Evolutionary conservation across 2,888 invertebrate species (phyloP).

Genomic region (Strigamia transsilvanica): DNA sequence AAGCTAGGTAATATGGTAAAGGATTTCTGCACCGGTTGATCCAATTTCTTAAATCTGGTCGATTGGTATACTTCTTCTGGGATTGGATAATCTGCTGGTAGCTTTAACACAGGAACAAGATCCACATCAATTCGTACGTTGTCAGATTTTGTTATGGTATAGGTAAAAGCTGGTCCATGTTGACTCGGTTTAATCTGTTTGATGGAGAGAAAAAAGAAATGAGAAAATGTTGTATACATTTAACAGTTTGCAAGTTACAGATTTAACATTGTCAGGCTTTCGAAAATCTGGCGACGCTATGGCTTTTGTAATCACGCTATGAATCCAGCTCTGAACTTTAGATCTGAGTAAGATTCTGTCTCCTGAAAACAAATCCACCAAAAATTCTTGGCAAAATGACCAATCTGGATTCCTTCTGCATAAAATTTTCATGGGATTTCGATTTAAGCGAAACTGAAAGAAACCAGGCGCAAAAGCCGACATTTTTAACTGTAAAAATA

Average conservation of each 20-base stretch:
- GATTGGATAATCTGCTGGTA: neutral
- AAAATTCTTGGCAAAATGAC: no score
- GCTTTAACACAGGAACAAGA: neutral
- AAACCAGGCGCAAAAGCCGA: neutral
- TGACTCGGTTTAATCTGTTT: neutral
- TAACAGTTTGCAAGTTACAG: no score
- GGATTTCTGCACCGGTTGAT: neutral
- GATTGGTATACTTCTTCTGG: neutral
- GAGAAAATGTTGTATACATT: no score
- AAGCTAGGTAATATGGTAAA: no score
- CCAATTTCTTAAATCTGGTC: neutral
- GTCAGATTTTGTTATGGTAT: neutral
- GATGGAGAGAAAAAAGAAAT: no score
- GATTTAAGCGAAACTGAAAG: neutral
- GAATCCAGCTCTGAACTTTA: neutral
- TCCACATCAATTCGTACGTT: neutral
- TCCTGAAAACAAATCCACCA: neutral
- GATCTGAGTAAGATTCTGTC: neutral
- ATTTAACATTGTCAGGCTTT: neutral
- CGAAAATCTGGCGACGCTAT: neutral
- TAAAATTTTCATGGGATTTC: neutral
- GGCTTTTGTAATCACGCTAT: neutral
- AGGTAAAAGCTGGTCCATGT: slow-evolving; percentile 31
- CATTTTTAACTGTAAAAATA: neutral
- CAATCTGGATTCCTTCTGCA: neutral